Percentiles rank a stretch among this genome's conserved stretches.
phyloP scores from a whole-genome alignment of 2,113 vertebrate species.

The Lamprologus sp. region DNA sequence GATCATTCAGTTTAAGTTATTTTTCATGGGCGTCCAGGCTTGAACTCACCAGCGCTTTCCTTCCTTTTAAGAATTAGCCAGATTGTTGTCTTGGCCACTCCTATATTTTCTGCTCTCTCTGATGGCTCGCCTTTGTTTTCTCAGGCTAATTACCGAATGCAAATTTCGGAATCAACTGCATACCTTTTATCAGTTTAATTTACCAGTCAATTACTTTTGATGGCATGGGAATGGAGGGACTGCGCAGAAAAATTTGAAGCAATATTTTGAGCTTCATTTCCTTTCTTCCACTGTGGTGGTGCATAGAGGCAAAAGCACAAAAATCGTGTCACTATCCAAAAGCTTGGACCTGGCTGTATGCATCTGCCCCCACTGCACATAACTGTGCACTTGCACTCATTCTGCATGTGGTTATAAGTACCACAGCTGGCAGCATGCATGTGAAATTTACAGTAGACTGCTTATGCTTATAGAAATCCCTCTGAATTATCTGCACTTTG shows the following conservation, averaged over 20 bases:
- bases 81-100: not conserved
- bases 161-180: not conserved
- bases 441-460: not conserved
- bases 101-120: not conserved
- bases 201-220: not conserved
- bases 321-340: not conserved
- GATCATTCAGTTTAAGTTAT: not conserved
- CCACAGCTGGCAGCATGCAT: not conserved
- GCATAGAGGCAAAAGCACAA: not conserved
- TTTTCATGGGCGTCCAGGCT: not conserved
- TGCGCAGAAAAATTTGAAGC: not conserved
- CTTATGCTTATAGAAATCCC: not conserved
- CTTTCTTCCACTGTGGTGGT: not conserved
- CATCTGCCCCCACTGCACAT: not conserved
- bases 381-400: not conserved
- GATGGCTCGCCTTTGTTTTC: not conserved
- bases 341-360: not conserved
- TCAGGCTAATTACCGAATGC: not conserved
- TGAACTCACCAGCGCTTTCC: not conserved
- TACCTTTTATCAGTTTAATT: not conserved
- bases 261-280: not conserved
- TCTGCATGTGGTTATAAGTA: not conserved
- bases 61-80: not conserved
- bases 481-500: slow-evolving; percentile 19
- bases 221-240: not conserved